Evolutionary conservation across 2,888 invertebrate species (phyloP), one percentile per base, ranked within the genome.

Genomic region (Sinelater perroti): DNA sequence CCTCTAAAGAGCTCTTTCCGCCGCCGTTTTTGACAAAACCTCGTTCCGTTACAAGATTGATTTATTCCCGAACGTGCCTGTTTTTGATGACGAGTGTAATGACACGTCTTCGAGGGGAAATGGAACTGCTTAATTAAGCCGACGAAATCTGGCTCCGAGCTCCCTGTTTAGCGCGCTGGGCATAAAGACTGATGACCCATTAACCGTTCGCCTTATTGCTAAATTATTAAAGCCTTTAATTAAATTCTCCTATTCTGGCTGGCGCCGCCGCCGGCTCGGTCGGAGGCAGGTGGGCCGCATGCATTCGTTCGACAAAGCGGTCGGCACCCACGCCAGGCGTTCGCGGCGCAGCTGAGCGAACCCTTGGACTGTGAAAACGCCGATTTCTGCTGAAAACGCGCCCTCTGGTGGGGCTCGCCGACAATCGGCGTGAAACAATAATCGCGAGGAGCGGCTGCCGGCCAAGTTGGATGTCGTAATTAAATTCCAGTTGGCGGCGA

Each of bases 41-140:
- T 58, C 57, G 57, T 58, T 58, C 57, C 55, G 55, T 60, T 60
- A 60, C 49, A 55, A 60, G 60, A 60, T 60, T 60, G 60, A 60
- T 60, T 60, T 60, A 60, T 60, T 60, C 55, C 52, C 26, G 55
- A 56, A 60, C 60, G 60, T 60, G 60, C 60, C 40, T 51, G 51
- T 60, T 60, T 60, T 56, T 56, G 60, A 60, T 55, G 60, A 60
- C 60, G 52, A 60, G 59, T 56, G 60, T 61, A 63, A 63, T 61
- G 63, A 61, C 52, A 61, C 60, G 61, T 63, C 61, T 63, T 63
- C 44, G 46, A 50, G 56, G 51, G 60, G 61, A 63, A 60, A 54
- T 54, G 54, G 50, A 61, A 62, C 60, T 62, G 61, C 61, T 63
- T 65, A 63, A 65, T 65, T 65, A 65, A 65, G 60, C 63, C 42